phyloP scores from a whole-genome alignment of 2,888 invertebrate genomes.

The Chloromyia formosa region DNA sequence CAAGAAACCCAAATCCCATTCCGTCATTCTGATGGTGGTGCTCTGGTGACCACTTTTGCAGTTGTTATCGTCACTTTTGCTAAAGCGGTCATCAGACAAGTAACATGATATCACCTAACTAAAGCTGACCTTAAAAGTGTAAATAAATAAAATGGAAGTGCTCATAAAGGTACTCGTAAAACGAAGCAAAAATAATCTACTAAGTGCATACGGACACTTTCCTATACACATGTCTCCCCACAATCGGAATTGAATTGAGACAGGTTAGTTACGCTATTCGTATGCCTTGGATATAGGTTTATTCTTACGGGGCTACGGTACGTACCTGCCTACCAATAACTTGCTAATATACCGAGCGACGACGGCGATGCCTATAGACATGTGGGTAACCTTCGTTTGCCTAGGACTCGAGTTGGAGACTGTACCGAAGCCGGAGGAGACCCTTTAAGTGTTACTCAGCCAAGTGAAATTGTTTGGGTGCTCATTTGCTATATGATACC shows the following conservation, averaged over 20 bases:
- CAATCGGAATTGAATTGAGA: constrained; percentile 28
- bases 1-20: no score
- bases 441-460: constrained; percentile 28
- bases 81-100: not conserved
- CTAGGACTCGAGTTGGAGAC: not conserved
- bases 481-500: constrained; percentile 3
- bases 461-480: constrained; percentile 32
- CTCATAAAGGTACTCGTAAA: constrained; percentile 11
- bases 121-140: constrained; percentile 34
- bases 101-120: constrained; percentile 15
- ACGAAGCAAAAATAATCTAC: not conserved
- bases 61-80: constrained; percentile 20
- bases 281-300: not conserved
- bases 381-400: not conserved
- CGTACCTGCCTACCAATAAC: no score
- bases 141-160: constrained; percentile 26
- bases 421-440: not conserved
- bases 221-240: constrained; percentile 20
- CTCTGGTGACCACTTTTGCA: no score
- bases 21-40: no score
- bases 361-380: not conserved
- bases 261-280: constrained; percentile 37
- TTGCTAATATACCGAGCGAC: no score
- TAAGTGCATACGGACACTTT: not conserved
- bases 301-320: no score